Conservation (phyloP, 1,140 invertebrate species). For the Conus ventricosus region DNA sequence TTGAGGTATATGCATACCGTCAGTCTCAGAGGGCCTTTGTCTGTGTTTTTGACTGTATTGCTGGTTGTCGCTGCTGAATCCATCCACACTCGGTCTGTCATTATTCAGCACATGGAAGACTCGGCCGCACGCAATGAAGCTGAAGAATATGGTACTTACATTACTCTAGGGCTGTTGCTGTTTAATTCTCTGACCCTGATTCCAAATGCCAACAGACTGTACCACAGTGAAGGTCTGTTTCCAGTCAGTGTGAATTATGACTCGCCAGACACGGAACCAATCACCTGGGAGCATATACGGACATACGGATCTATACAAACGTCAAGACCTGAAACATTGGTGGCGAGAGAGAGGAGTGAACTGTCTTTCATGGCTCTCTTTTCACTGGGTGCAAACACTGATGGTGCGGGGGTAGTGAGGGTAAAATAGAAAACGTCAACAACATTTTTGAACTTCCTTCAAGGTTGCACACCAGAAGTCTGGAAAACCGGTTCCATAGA, state of each 20-base stretch:
- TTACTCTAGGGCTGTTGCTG: constrained; percentile 58
- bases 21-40: constrained; percentile 82
- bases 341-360: constrained; percentile 86
- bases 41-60: constrained; percentile 82
- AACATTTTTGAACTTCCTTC: constrained; percentile 91
- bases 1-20: constrained; percentile 79
- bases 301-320: constrained; percentile 78
- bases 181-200: constrained; percentile 68
- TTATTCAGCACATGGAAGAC: constrained; percentile 51
- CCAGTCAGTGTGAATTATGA: constrained; percentile 54
- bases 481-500: constrained; percentile 78
- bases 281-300: constrained; percentile 73
- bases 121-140: constrained; percentile 77
- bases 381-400: constrained; percentile 91
- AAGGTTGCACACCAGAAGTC: constrained; percentile 80
- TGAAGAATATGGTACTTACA: constrained; percentile 67
- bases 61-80: constrained; percentile 79
- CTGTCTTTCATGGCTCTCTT: constrained; percentile 85
- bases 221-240: constrained; percentile 57
- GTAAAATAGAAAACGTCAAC: constrained; percentile 82
- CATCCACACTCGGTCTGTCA: constrained; percentile 68
- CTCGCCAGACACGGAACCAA: constrained; percentile 73
- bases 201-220: constrained; percentile 55
- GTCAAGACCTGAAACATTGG: constrained; percentile 84
- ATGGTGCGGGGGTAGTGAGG: constrained; percentile 87